These are phyloP conservation scores for Parazoanthus atlanticus DNA, from an alignment of 92 coral and sea anemone species.

Conservation along the genomic window DNA sequence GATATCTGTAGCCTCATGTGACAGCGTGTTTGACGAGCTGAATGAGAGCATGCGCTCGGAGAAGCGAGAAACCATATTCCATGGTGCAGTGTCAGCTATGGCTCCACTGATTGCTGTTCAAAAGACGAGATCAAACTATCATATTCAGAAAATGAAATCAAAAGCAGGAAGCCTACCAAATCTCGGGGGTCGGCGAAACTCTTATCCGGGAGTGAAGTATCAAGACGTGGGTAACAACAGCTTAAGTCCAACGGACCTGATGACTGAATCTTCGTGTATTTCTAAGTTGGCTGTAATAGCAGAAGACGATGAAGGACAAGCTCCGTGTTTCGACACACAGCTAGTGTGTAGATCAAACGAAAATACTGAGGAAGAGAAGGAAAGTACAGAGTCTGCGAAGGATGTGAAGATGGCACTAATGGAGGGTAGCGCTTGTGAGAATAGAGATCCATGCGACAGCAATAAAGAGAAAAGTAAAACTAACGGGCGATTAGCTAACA, in stretches of 20 bases:
- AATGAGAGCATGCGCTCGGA: constrained; percentile 65
- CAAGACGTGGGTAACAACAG: not conserved
- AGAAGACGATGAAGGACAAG: constrained; percentile 23
- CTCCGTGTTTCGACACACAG: constrained; percentile 4
- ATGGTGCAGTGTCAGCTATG: constrained; percentile 41
- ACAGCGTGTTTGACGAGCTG: constrained; percentile 73
- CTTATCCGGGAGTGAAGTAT: constrained; percentile 26
- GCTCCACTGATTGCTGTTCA: constrained; percentile 41
- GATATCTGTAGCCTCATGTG: constrained; percentile 74
- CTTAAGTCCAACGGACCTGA: not conserved
- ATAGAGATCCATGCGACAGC: not conserved
- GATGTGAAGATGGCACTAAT: not conserved
- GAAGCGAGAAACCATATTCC: constrained; percentile 8
- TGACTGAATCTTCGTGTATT: not conserved
- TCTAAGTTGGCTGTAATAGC: not conserved
- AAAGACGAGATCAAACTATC: constrained; percentile 12
- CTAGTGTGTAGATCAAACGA: not conserved
- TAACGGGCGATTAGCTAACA: not conserved
- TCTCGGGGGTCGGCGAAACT: constrained; percentile 30
- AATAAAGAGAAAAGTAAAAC: not conserved
- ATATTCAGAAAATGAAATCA: not conserved
- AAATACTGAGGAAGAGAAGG: not conserved
- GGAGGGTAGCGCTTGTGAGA: not conserved
- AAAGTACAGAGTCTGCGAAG: not conserved
- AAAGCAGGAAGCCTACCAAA: constrained; percentile 36